A percentile compares a stretch with the other conserved stretches of the same genome.
phyloP scores from a whole-genome alignment of 2,113 vertebrate genomes.

The Carollia perspicillata region DNA sequence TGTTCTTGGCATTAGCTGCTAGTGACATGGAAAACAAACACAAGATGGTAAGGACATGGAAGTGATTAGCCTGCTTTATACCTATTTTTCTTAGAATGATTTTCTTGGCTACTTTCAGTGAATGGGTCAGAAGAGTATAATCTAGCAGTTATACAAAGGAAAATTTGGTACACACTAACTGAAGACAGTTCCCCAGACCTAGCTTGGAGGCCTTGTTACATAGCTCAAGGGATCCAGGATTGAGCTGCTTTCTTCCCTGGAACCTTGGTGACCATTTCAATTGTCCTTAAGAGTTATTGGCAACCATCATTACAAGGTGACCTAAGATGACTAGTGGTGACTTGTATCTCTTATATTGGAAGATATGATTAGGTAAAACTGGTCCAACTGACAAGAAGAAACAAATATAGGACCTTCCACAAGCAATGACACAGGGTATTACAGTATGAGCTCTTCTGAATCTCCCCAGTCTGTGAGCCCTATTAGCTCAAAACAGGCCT shows the following conservation, averaged over 20 bases:
- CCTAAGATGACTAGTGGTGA: neutral
- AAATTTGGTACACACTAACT: neutral
- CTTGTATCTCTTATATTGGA: neutral
- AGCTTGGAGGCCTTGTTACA: neutral
- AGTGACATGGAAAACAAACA: slow-evolving; percentile 29
- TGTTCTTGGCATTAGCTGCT: neutral
- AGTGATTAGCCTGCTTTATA: neutral
- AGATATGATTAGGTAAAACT: slow-evolving; percentile 12
- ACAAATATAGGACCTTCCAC: neutral
- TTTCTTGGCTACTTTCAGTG: neutral
- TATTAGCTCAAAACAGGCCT: neutral
- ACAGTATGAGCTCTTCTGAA: neutral
- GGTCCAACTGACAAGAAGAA: neutral
- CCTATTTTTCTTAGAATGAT: slow-evolving; percentile 26
- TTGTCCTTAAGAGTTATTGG: neutral
- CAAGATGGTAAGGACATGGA: neutral
- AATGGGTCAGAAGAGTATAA: neutral
- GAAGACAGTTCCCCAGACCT: neutral
- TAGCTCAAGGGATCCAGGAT: neutral
- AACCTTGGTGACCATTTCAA: neutral
- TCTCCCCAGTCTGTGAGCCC: neutral
- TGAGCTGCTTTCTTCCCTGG: neutral
- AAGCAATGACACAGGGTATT: neutral
- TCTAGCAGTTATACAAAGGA: slow-evolving; percentile 16
- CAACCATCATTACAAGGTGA: slow-evolving; percentile 18